Evolutionary conservation across 2,113 vertebrate genomes (phyloP).

Genomic region (Cariama cristata): DNA sequence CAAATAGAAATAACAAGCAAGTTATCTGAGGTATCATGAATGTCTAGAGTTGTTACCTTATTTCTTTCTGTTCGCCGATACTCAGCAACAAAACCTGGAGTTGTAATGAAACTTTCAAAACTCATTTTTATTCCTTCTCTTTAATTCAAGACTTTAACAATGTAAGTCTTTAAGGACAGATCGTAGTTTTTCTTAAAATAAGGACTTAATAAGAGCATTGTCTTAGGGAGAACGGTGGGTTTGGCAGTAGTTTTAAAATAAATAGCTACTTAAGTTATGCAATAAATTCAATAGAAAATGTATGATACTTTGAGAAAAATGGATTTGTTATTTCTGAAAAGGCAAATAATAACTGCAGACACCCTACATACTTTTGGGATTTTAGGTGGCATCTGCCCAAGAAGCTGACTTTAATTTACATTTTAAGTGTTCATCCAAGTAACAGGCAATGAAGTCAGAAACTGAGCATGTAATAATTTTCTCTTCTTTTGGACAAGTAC

Average conservation of each 20-base stretch:
- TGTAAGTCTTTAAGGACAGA: background rate
- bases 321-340: background rate
- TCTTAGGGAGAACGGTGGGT: background rate
- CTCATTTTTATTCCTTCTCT: background rate
- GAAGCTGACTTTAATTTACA: constrained; percentile 62
- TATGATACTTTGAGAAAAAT: constrained; percentile 11
- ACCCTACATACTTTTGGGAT: background rate
- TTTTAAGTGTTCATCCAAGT: constrained; percentile 51
- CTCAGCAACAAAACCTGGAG: background rate
- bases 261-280: background rate
- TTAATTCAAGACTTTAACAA: background rate
- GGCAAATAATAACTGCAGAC: constrained; percentile 39
- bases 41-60: background rate
- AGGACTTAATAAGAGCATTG: background rate
- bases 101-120: background rate
- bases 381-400: constrained; percentile 26
- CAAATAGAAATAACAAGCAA: background rate
- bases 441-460: constrained; percentile 56
- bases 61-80: background rate
- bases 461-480: constrained; percentile 47
- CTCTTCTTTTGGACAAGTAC: background rate
- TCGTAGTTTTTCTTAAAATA: background rate
- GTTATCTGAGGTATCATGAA: background rate
- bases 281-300: constrained; percentile 5
- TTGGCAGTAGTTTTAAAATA: background rate